Evolutionary conservation across 2,797 vertebrate genomes (phyloP), one percentile per base, ranked within the genome.

Genomic region (Meriones psammophilus): DNA sequence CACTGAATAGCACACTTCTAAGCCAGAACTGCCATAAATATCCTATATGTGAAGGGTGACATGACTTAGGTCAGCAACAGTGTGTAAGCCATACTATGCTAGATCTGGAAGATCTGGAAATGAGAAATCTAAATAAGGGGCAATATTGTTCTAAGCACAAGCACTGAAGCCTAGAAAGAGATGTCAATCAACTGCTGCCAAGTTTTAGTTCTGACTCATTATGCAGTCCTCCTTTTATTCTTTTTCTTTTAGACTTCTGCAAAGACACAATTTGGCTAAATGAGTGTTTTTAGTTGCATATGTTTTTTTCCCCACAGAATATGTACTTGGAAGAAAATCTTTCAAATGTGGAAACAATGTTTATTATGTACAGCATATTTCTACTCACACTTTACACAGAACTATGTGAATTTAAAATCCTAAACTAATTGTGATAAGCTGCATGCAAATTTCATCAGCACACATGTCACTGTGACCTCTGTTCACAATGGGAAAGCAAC

Each of bases 181-280:
- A 71, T 3, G 1, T 2, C 28, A 76, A 46, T 50, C 71, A 74
- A 39, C 1, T 15, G 3, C 4, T 78, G 42, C 28, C 8, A 33
- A 12, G 74, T 54, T 87, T 71, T 73, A 76, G 50, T 39, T 58
- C 30, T 95, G 71, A 91, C 6, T 60, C 42, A 66, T 46, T 79
- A 12, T 8, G 13, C 13, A 36, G 26, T n/a, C 46, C 39, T 64
- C 36, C 36, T 14, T 50, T 87, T 89, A 66, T 50, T n/a, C 69
- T 58, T 76, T 71, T n/a, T 86, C 26, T 69, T 89, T 87, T 85
- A 39, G 60, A 39, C 28, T 36, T 91, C 81, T 78, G 4, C 42
- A 91, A 88, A 85, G 9, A 85, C 78, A 68, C 24, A 66, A 46
- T 85, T 85, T 69, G 20, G 64, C 80, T 80, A 84, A 76, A 88